Evolutionary conservation across 2,797 vertebrate species (phyloP).

Genomic region (Ctenopoma kingsleyae): DNA sequence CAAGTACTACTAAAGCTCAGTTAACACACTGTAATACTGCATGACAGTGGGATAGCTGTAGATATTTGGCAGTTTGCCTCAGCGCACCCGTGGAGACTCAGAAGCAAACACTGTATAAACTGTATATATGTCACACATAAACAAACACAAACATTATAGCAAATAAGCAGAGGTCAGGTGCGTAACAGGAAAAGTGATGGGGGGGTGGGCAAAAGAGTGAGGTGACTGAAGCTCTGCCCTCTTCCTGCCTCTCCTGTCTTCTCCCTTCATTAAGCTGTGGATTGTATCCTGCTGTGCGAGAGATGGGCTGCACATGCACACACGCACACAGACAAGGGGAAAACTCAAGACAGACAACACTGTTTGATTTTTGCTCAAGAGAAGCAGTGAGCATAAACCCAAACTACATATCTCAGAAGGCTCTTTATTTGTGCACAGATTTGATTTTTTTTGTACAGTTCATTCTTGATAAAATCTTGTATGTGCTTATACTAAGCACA

Average conservation of each 20-base stretch:
- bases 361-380: conserved; percentile 19
- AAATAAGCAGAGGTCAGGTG: conserved; percentile 19
- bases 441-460: conserved; percentile 7
- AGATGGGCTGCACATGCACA: conserved; percentile 10
- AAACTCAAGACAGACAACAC: background rate
- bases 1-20: background rate
- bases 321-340: background rate
- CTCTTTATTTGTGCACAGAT: conserved; percentile 38
- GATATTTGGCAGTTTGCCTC: background rate
- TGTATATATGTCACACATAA: background rate
- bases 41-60: background rate
- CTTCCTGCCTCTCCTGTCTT: conserved; percentile 53
- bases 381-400: conserved; percentile 1
- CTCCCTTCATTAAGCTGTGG: conserved; percentile 39
- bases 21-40: background rate
- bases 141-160: conserved; percentile 14
- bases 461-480: conserved; percentile 18
- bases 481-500: conserved; percentile 17
- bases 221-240: conserved; percentile 59
- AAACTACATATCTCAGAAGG: conserved; percentile 16
- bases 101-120: background rate
- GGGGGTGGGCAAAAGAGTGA: conserved; percentile 48
- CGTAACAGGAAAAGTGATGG: conserved; percentile 45
- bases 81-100: background rate
- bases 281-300: conserved; percentile 33